Evolutionary conservation across 2,888 invertebrate species (phyloP).

Genomic region (Dusona sp.): DNA sequence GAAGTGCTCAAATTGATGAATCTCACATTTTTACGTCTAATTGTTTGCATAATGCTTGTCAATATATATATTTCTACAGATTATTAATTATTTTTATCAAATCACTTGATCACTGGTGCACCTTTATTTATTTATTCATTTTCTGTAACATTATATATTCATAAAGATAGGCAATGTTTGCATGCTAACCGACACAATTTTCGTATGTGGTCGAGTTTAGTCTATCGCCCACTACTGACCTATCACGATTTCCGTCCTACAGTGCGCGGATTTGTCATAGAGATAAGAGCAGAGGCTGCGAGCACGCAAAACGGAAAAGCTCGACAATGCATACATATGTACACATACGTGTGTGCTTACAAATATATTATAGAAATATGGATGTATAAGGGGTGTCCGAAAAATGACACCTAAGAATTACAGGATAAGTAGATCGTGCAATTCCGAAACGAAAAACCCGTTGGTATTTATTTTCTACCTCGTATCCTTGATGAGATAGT

Average conservation of each 20-base stretch:
- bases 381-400: neutral
- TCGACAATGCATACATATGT: neutral
- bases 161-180: neutral
- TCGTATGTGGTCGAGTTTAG: neutral
- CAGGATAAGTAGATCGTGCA: neutral
- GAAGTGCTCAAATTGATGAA: neutral
- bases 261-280: slow-evolving; percentile 37
- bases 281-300: slow-evolving; percentile 46
- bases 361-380: neutral
- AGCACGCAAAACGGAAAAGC: slow-evolving; percentile 54
- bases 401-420: neutral
- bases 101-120: no score
- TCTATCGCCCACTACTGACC: slow-evolving; percentile 35
- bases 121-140: neutral
- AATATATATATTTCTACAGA: neutral
- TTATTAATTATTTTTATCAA: no score
- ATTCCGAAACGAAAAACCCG: neutral
- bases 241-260: slow-evolving; percentile 53
- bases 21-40: neutral
- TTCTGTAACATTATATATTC: neutral
- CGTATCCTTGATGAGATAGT: neutral
- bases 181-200: slow-evolving; percentile 22
- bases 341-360: neutral
- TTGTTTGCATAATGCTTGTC: neutral
- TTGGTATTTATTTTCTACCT: neutral